A percentile compares a stretch with the other conserved stretches of the same genome.
phyloP scores from a whole-genome alignment of 2,113 vertebrate genomes.

The Hepsetus odoe region DNA sequence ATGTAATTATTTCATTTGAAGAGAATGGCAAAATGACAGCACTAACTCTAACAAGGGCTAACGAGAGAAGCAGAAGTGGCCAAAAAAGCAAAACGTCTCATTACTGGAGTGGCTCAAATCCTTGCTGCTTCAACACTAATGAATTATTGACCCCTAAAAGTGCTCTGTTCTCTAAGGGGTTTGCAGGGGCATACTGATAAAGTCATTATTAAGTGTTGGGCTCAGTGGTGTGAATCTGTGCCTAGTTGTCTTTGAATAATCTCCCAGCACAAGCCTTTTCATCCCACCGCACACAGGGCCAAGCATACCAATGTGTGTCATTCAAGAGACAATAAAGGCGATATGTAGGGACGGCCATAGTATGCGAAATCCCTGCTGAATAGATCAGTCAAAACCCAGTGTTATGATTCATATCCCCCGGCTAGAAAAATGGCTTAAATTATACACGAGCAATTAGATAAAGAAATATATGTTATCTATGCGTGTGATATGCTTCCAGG shows the following conservation, averaged over 20 bases:
- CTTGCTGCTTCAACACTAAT: constrained; percentile 7
- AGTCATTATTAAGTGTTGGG: constrained; percentile 9
- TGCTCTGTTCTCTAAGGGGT: not conserved
- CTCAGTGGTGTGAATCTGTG: constrained; percentile 11
- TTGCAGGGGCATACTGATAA: constrained; percentile 28
- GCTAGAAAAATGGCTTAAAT: constrained; percentile 42
- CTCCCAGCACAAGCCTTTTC: not conserved
- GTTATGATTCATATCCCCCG: constrained; percentile 34
- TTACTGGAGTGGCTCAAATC: not conserved
- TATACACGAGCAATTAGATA: constrained; percentile 51
- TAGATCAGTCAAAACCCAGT: not conserved
- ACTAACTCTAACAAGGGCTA: not conserved
- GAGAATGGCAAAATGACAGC: not conserved
- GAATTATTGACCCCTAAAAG: constrained; percentile 19
- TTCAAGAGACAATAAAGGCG: not conserved
- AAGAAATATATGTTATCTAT: constrained; percentile 47
- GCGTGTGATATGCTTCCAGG: constrained; percentile 36
- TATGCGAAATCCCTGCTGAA: not conserved
- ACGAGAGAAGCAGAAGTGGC: not conserved
- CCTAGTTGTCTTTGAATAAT: not conserved
- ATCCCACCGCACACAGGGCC: not conserved
- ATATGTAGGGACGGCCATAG: not conserved
- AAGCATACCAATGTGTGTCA: not conserved
- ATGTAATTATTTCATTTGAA: not conserved
- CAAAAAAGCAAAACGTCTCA: not conserved